Evolutionary conservation across 2,113 vertebrate species (phyloP).

Genomic region (Chrysochloris asiatica): DNA sequence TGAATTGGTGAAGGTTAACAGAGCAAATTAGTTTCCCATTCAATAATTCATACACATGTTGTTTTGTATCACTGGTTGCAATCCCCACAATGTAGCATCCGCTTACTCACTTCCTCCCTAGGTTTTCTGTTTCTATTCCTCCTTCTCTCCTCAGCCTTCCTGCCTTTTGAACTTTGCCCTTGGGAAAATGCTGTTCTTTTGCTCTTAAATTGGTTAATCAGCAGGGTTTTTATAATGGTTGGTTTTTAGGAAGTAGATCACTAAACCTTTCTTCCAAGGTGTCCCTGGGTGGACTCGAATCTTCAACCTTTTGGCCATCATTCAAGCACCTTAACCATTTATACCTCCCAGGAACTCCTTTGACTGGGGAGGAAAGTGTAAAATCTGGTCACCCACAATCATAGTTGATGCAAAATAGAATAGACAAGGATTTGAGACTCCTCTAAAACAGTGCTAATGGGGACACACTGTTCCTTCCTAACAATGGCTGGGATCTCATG

Average conservation of each 20-base stretch:
- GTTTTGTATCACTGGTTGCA: no score
- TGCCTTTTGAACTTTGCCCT: no score
- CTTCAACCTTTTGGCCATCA: not conserved
- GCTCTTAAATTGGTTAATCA: no score
- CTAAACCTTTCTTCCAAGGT: not conserved
- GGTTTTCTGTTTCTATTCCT: no score
- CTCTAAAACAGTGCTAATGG: not conserved
- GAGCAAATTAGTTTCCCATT: no score
- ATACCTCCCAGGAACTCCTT: not conserved
- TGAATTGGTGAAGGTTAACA: no score
- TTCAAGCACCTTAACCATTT: not conserved
- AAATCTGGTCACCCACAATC: not conserved
- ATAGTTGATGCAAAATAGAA: not conserved
- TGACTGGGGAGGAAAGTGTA: not conserved
- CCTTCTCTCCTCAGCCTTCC: no score
- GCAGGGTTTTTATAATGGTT: not conserved
- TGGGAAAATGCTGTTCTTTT: no score
- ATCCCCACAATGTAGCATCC: no score
- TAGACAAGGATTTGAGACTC: not conserved
- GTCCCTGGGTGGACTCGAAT: not conserved
- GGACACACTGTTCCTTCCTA: not conserved
- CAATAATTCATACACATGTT: no score
- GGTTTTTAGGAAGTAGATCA: not conserved
- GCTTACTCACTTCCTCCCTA: no score
- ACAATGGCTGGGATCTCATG: not conserved